Evolutionary conservation across 2,888 invertebrate species (phyloP).

Genomic region (Latrodectus elegans): DNA sequence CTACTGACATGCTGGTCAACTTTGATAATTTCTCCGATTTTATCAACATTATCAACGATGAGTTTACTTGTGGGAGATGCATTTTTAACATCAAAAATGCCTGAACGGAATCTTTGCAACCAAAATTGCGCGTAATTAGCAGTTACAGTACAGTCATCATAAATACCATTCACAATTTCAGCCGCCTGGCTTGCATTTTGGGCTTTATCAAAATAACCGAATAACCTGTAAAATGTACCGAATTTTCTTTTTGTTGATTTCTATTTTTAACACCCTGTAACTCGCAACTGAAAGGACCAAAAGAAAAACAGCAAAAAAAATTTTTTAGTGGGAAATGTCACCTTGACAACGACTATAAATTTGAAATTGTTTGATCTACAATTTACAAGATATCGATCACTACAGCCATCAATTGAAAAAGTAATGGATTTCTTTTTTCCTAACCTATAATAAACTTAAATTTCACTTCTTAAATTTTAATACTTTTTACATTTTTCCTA

Average conservation of each 20-base stretch:
- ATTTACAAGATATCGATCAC: no score
- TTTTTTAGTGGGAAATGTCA: no score
- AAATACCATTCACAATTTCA: not conserved
- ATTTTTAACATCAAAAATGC: not conserved
- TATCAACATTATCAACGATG: not conserved
- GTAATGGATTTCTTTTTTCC: no score
- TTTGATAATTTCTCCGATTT: not conserved
- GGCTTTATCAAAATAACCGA: no score
- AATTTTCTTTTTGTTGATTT: not conserved
- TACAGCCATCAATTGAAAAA: no score
- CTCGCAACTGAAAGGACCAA: not conserved
- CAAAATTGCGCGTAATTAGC: not conserved
- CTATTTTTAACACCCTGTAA: not conserved
- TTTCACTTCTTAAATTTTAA: no score
- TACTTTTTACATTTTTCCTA: no score
- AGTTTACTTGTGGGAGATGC: not conserved
- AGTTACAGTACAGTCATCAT: not conserved
- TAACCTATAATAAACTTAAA: no score
- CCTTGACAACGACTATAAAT: no score
- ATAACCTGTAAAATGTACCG: not conserved
- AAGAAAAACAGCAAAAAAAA: no score
- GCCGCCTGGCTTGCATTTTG: not conserved
- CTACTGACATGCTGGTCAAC: not conserved
- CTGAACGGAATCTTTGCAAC: not conserved
- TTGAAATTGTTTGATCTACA: no score